phyloP scores from a whole-genome alignment of 2,797 vertebrate genomes.

The Clarias fuscus region DNA sequence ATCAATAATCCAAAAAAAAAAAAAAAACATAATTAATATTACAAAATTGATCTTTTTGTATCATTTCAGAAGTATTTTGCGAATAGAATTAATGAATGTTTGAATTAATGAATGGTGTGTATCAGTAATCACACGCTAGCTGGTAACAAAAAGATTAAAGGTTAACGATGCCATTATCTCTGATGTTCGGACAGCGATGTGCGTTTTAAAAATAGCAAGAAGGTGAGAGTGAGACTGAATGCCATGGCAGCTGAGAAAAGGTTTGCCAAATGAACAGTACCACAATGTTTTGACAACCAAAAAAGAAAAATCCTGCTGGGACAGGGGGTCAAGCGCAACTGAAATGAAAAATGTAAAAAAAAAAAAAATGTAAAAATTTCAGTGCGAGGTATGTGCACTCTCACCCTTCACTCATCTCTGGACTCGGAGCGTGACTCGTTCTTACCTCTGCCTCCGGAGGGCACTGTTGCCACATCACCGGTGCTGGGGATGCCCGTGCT shows the following conservation, averaged over 20 bases:
- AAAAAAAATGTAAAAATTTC: not conserved
- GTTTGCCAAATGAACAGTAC: not conserved
- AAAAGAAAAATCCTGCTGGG: too few relatives aligned
- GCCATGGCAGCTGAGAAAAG: too few relatives aligned
- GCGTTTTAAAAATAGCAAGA: not conserved
- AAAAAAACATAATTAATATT: not conserved
- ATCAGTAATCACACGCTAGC: not conserved
- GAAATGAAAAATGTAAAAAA: not conserved
- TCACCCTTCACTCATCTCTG: not conserved
- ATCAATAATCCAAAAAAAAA: too few relatives aligned
- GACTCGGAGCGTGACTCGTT: constrained; percentile 39
- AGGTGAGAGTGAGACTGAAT: not conserved
- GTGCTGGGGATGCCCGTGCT: constrained; percentile 83
- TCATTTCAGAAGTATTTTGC: not conserved
- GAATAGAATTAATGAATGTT: not conserved
- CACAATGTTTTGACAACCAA: too few relatives aligned
- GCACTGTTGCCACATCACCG: constrained; percentile 88
- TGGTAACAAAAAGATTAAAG: not conserved
- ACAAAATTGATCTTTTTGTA: not conserved
- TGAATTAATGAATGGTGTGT: not conserved
- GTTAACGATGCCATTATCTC: not conserved
- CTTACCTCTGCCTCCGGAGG: constrained; percentile 96
- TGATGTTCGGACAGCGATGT: not conserved
- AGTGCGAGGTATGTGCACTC: not conserved
- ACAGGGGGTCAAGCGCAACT: too few relatives aligned